A percentile compares a stretch with the other conserved stretches of the same genome.
Conservation (phyloP, 2,888 invertebrate species). For the Anthoptus insignis region DNA sequence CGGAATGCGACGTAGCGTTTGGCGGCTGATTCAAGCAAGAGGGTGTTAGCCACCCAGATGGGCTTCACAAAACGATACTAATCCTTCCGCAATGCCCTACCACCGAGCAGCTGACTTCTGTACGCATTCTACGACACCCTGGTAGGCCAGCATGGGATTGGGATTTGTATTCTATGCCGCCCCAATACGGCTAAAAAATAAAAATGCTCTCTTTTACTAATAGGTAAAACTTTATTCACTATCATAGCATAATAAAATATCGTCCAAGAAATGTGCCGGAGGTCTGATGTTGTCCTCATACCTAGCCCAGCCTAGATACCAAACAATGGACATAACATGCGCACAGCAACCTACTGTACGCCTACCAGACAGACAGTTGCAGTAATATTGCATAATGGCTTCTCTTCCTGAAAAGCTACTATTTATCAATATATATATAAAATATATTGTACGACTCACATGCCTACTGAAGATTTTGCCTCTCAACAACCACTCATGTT, state of each 20-base stretch:
- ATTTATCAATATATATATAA: neutral
- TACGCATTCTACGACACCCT: too few species aligned
- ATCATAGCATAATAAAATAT: neutral
- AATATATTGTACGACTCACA: neutral
- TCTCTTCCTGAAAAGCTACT: neutral
- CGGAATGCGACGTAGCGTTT: too few species aligned
- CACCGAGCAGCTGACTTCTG: too few species aligned
- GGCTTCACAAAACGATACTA: too few species aligned
- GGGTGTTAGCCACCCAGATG: too few species aligned
- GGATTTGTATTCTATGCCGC: too few species aligned
- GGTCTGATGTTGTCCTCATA: neutral
- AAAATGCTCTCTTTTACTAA: too few species aligned
- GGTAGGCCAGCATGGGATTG: too few species aligned
- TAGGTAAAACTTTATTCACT: too few species aligned
- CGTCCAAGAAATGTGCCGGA: neutral
- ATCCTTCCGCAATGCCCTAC: too few species aligned
- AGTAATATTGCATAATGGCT: neutral
- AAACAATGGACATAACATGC: neutral
- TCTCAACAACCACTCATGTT: neutral
- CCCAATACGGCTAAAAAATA: too few species aligned
- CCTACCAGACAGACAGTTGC: neutral
- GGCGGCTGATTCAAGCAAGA: too few species aligned
- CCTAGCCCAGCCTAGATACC: neutral
- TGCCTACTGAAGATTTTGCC: neutral
- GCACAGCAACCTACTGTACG: neutral